A percentile compares a stretch with the other conserved stretches of the same genome.
Evolutionary conservation across 2,797 vertebrate species (phyloP).

Genomic region (Epinephelus malabaricus): DNA sequence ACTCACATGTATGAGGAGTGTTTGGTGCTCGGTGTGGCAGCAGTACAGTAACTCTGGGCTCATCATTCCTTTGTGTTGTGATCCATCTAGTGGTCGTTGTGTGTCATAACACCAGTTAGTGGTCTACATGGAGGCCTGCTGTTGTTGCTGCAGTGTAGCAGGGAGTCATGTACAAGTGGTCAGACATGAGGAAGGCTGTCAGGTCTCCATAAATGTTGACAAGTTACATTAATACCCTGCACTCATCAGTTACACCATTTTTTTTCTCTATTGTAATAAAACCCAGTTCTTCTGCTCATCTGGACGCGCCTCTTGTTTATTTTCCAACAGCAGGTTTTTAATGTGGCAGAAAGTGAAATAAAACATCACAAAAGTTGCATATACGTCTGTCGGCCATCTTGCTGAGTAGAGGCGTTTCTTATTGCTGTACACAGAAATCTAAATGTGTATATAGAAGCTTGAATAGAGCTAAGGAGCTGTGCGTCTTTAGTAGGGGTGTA

Average conservation of each 20-base stretch:
- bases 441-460: conserved; percentile 65
- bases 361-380: conserved; percentile 2
- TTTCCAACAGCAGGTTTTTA: neutral
- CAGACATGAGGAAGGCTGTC: too few species aligned
- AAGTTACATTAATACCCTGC: too few species aligned
- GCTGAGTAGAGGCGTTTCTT: neutral
- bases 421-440: conserved; percentile 53
- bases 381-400: neutral
- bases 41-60: neutral
- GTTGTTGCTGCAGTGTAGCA: too few species aligned
- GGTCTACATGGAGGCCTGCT: too few species aligned
- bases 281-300: neutral
- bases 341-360: neutral
- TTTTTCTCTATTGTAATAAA: too few species aligned
- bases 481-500: conserved; percentile 1
- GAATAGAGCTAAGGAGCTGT: conserved; percentile 29
- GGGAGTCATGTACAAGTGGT: too few species aligned
- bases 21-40: neutral
- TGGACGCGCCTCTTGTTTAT: neutral
- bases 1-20: neutral
- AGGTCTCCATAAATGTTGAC: too few species aligned
- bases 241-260: too few species aligned
- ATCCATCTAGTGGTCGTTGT: too few species aligned
- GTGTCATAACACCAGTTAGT: too few species aligned
- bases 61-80: neutral